Base-by-base conservation (phyloP, 1,140 invertebrate genomes). In the Amyelois transitella region DNA sequence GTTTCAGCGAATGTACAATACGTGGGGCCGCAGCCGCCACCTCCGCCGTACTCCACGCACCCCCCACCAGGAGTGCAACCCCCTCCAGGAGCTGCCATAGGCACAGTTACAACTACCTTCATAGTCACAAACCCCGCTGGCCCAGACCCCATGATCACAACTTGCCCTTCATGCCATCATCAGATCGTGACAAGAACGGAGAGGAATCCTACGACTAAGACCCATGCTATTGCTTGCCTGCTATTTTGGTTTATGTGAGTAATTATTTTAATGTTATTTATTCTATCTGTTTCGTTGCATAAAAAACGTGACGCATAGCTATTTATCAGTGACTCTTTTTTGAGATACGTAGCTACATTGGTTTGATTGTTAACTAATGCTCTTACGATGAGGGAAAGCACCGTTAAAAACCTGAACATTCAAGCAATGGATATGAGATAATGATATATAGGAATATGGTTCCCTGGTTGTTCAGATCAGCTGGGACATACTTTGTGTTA, bases 141-240 rank as follows among this genome's bases (percentile, higher is more conserved):
- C 6, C 78, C 89, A 0, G 65, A 86, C 1, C 62, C 89, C 8
- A 69, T 87, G 50, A 25, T 53, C 0, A 61, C 89, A 43, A 75
- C 63, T 0, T 93, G 92, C 61, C 90, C 90, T 0, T 75, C 89
- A 7, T 93, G 92, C 56, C 81, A 86, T 1, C 68, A 73, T 0
- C 72, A 83, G 7, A 90, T 92, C 24, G 58, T 71, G 0, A 91
- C 91, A 0, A 67, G 72, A 19, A 72, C 91, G 14, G 84, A 90
- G 43, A 80, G 77, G 0, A 83, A 88, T 66, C 58, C 90, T 0
- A 88, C 84, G 1, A 85, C 80, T 0, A 90, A 90, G 69, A 92
- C 92, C 1, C 91, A 93, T 64, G 24, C 92, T 0, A 87, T 92
- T 51, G 91, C 91, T 1, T 60, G 90, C n/a, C 12, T 92, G 1